Evolutionary conservation across 2,888 invertebrate species (phyloP).

Genomic region (Lasiommata megera): DNA sequence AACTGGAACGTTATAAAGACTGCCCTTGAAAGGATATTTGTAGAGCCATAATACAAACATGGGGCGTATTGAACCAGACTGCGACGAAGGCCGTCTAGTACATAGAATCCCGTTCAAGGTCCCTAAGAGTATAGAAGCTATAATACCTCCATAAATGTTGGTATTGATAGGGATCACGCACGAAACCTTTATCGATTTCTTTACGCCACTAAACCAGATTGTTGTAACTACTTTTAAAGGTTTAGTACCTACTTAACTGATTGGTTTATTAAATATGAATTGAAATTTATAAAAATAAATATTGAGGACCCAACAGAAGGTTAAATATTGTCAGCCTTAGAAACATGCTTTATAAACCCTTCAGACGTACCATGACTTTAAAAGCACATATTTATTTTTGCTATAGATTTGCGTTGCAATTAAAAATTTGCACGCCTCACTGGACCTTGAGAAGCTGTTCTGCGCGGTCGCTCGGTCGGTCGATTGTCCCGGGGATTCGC

Average conservation of each 20-base stretch:
- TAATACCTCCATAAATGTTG: background rate
- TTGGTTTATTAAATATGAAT: background rate
- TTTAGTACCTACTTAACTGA: background rate
- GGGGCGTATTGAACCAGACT: slow-evolving; percentile 60
- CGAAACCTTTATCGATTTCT: slow-evolving; percentile 2
- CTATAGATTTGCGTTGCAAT: too few species aligned
- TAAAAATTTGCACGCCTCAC: too few species aligned
- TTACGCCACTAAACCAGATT: background rate
- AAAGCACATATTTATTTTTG: too few species aligned
- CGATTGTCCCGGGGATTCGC: too few species aligned
- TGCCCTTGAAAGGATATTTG: slow-evolving; percentile 61
- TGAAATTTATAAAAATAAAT: background rate
- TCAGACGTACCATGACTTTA: too few species aligned
- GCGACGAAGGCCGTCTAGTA: slow-evolving; percentile 28
- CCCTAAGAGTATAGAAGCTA: slow-evolving; percentile 8
- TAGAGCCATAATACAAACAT: slow-evolving; percentile 43
- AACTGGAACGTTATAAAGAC: slow-evolving; percentile 43
- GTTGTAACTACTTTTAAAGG: background rate
- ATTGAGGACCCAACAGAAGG: too few species aligned
- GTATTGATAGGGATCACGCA: background rate
- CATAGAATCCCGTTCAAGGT: slow-evolving; percentile 19
- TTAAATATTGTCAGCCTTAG: too few species aligned
- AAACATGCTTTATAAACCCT: too few species aligned
- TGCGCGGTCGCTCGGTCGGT: too few species aligned
- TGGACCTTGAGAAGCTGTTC: too few species aligned